Conservation (phyloP, 2,888 invertebrate species). For the Pterobdella sp. region DNA sequence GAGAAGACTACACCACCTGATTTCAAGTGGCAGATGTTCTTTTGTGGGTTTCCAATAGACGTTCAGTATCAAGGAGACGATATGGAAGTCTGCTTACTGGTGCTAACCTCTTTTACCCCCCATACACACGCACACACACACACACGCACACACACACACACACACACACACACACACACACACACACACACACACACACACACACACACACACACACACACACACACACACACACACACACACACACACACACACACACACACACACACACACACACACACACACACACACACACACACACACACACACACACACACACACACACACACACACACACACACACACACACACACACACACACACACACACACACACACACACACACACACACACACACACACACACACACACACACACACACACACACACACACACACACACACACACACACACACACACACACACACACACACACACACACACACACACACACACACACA, state of each 20-base stretch:
- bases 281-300: slow-evolving; percentile 10
- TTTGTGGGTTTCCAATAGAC: too few species aligned
- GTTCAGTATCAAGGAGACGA: too few species aligned
- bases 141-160: slow-evolving; percentile 19
- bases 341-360: slow-evolving; percentile 13
- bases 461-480: slow-evolving; percentile 16
- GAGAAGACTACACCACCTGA: too few species aligned
- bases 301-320: slow-evolving; percentile 14
- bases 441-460: slow-evolving; percentile 18
- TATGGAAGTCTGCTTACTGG: too few species aligned
- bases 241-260: slow-evolving; percentile 11
- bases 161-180: slow-evolving; percentile 24
- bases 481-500: slow-evolving; percentile 15
- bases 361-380: slow-evolving; percentile 19
- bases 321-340: slow-evolving; percentile 22
- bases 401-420: slow-evolving; percentile 4
- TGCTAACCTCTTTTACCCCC: background rate
- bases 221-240: slow-evolving; percentile 20
- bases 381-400: slow-evolving; percentile 16
- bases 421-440: slow-evolving; percentile 11
- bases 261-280: slow-evolving; percentile 6
- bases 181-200: slow-evolving; percentile 15
- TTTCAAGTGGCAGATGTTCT: too few species aligned
- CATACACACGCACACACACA: slow-evolving; percentile 14
- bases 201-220: slow-evolving; percentile 8